Evolutionary conservation across 2,797 vertebrate genomes (phyloP).

Genomic region (Dendrocincla tyrannina): DNA sequence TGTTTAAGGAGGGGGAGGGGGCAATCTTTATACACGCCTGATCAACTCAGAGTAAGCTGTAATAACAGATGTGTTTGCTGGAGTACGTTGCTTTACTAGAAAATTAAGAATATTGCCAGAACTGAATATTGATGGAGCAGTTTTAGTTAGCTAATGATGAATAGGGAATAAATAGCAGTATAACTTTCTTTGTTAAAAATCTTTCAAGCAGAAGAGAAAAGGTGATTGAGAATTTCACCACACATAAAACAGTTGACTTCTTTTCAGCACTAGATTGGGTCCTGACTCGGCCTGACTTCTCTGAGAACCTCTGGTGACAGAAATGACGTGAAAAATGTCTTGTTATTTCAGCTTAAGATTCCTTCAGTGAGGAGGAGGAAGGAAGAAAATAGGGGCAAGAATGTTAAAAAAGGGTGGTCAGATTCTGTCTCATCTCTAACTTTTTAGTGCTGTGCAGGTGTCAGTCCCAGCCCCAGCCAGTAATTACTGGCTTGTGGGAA

Average conservation of each 20-base stretch:
- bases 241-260: not conserved
- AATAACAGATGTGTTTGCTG: not conserved
- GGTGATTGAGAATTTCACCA: not conserved
- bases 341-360: not conserved
- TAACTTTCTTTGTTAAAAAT: not conserved
- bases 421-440: not conserved
- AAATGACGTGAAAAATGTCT: not conserved
- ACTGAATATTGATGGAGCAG: not conserved
- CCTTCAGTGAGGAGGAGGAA: not conserved
- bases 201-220: not conserved
- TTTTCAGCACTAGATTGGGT: not conserved
- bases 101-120: not conserved
- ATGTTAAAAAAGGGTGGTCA: not conserved
- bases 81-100: not conserved
- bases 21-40: not conserved
- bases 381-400: not conserved
- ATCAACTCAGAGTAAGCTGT: not conserved
- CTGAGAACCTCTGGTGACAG: not conserved
- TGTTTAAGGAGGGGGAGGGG: not conserved
- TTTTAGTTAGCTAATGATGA: constrained; percentile 12
- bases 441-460: not conserved
- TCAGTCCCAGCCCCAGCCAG: not conserved
- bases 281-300: not conserved
- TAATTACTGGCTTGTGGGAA: not conserved
- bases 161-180: not conserved